A percentile compares a stretch with the other conserved stretches of the same genome.
Evolutionary conservation across 1,140 invertebrate species (phyloP).

Genomic region (Drosophila kikkawai): DNA sequence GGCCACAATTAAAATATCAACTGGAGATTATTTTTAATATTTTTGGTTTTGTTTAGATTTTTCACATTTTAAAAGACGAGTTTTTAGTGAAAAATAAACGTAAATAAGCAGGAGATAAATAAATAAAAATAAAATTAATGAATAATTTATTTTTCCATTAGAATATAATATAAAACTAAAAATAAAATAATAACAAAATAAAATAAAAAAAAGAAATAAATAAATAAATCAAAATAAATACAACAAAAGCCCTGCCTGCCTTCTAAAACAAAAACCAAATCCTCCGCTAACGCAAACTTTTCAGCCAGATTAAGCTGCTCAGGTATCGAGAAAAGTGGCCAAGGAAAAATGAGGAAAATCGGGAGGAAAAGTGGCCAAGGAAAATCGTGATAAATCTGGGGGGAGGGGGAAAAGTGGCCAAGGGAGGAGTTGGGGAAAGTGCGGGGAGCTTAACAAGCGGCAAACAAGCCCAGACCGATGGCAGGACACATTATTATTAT

Average conservation of each 20-base stretch:
- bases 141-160: neutral
- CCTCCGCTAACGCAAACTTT: neutral
- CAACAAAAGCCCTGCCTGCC: neutral
- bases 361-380: neutral
- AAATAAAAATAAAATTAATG: neutral
- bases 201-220: neutral
- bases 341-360: neutral
- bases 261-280: neutral
- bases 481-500: constrained; percentile 68
- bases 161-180: too few relatives aligned
- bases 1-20: neutral
- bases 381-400: neutral
- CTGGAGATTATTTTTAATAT: too few relatives aligned
- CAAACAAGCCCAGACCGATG: constrained; percentile 59
- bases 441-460: constrained; percentile 57
- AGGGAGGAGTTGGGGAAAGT: neutral
- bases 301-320: constrained; percentile 32
- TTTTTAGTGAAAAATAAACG: too few relatives aligned
- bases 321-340: constrained; percentile 20
- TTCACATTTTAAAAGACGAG: neutral
- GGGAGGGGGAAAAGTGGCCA: neutral
- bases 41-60: neutral
- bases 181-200: too few relatives aligned
- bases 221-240: neutral
- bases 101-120: neutral